Conservation (phyloP, 2,113 vertebrate species). For the Ciconia boyciana region DNA sequence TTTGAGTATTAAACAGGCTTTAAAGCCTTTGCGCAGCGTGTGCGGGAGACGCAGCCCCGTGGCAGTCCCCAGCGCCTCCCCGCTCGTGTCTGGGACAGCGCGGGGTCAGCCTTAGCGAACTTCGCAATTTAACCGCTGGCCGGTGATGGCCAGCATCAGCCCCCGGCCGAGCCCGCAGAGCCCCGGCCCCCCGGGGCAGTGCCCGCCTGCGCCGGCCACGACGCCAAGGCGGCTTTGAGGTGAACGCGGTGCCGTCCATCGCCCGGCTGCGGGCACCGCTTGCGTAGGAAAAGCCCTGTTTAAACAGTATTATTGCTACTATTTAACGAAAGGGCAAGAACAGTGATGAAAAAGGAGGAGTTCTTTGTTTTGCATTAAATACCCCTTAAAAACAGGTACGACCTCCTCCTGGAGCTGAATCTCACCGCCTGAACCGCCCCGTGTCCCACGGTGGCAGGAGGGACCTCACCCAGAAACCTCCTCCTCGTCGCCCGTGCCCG, state of each 20-base stretch:
- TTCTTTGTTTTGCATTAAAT: neutral
- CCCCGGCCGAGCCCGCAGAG: rapidly evolving
- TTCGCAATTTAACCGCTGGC: rapidly evolving
- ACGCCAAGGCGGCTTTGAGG: rapidly evolving
- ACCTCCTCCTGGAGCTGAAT: neutral
- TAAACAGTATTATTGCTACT: neutral
- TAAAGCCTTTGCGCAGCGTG: too few relatives aligned
- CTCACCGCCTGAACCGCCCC: rapidly evolving
- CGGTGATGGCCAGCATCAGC: neutral
- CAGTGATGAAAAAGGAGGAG: neutral
- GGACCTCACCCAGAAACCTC: neutral
- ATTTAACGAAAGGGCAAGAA: neutral
- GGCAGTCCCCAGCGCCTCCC: neutral
- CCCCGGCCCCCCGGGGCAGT: neutral
- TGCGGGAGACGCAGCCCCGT: neutral
- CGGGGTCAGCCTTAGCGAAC: neutral
- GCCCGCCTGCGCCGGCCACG: neutral
- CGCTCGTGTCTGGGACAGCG: rapidly evolving
- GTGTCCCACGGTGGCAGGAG: rapidly evolving
- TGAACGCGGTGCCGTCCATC: neutral
- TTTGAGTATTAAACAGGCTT: neutral
- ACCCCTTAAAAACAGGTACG: neutral
- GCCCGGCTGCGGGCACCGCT: neutral
- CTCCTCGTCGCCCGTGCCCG: neutral
- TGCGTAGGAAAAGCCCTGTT: neutral